Base-by-base conservation (phyloP, 2,888 invertebrate species). In the Tillus elongatus region DNA sequence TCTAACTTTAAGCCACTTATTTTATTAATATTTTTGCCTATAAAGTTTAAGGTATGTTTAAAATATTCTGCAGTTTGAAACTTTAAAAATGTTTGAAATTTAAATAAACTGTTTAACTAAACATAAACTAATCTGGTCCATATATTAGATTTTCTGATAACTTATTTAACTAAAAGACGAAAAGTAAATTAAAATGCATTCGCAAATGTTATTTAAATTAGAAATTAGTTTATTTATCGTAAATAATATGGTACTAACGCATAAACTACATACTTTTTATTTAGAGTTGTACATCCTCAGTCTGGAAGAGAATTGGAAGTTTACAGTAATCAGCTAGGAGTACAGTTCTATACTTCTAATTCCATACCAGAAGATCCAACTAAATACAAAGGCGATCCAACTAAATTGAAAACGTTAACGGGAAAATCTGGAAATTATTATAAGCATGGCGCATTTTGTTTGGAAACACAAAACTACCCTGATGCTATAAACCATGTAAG, bases 381-480 rank as follows among this genome's bases (percentile, higher is more conserved):
- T 24, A 41, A 49, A 4, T 49, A 43, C 32, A 52, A 56, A 43
- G 56, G 53, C 10, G 47, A 52, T 6, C 10, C 14, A 29, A 34
- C 30, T 9, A 42, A 45, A 13, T 29, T 44, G 35, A 38, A 39
- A 8, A 40, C 41, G n/a, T 40, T 55, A 13, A 43, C 38, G 30
- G 59, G 59, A 2, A 59, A 59, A 9, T 54, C 51, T 13, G 47
- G 42, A 4, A 36, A 43, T 6, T 59, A 59, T 45, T 52, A 49
- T 19, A 57, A 58, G 36, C 57, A 59, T 52, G 82, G 82, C 0
- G 85, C 84, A 2, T 79, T 93, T 54, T 91, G 90, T 57, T 66
- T 93, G 35, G 91, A 93, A 70, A 86, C 93, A 0, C 93, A 95
- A 65, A 87, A 88, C 58, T 93, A 80, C 68, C 93, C 95, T 0